A percentile compares a stretch with the other conserved stretches of the same genome.
phyloP scores from a whole-genome alignment of 2,888 invertebrate genomes.

The Nezara viridula region DNA sequence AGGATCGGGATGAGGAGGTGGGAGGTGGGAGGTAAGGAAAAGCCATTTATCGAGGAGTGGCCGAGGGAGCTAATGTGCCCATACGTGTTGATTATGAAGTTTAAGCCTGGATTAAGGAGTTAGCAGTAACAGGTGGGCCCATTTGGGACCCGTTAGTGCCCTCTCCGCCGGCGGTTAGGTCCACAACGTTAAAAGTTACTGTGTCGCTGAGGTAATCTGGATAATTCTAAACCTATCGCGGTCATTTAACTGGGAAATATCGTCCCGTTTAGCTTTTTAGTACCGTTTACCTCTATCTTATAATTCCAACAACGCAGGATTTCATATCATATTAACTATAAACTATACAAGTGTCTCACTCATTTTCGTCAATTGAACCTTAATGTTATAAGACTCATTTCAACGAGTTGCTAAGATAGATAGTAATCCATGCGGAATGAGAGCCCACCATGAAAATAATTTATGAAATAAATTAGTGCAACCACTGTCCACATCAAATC shows the following conservation, averaged over 20 bases:
- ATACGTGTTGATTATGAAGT: slow-evolving; percentile 50
- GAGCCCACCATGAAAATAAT: too few relatives aligned
- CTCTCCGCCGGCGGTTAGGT: not conserved
- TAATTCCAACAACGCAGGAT: not conserved
- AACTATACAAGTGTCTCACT: too few relatives aligned
- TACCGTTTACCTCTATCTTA: not conserved
- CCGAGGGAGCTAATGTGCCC: slow-evolving; percentile 10
- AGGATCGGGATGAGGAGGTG: too few relatives aligned
- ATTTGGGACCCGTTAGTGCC: slow-evolving; percentile 16
- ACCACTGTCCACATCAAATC: too few relatives aligned
- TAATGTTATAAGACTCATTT: too few relatives aligned
- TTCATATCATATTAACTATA: not conserved
- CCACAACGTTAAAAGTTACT: slow-evolving; percentile 14
- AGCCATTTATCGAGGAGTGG: slow-evolving; percentile 35
- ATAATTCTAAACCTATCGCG: not conserved
- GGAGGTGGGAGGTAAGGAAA: not conserved
- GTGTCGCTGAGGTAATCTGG: not conserved
- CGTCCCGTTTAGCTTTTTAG: not conserved
- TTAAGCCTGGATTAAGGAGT: slow-evolving; percentile 47
- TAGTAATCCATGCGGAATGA: too few relatives aligned
- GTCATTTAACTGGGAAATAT: not conserved
- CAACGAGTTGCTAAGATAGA: too few relatives aligned
- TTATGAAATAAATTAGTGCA: too few relatives aligned
- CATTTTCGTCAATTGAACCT: too few relatives aligned
- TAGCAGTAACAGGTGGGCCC: slow-evolving; percentile 47